These are phyloP conservation scores for Ramphastos sulfuratus DNA, from an alignment of 2,113 vertebrate genomes.

Conservation along the genomic window DNA sequence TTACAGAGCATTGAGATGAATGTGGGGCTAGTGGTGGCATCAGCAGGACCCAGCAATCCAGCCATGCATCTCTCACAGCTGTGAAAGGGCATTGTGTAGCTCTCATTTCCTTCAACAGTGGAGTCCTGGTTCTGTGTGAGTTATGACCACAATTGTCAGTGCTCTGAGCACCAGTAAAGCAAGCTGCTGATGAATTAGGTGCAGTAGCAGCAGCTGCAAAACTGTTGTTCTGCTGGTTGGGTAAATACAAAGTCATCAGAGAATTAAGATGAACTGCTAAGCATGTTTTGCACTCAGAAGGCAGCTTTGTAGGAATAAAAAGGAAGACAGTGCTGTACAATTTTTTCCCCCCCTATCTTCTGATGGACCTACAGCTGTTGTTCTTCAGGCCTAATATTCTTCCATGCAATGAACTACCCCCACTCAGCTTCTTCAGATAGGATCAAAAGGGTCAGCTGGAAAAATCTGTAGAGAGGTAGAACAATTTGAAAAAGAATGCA, in stretches of 20 bases:
- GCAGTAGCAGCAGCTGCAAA: conserved; percentile 56
- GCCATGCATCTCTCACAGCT: background rate
- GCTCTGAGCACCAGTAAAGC: rapidly evolving
- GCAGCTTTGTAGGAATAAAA: background rate
- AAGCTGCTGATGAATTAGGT: conserved; percentile 43
- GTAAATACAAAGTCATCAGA: conserved; percentile 22
- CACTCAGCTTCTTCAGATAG: conserved; percentile 2
- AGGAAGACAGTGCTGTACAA: background rate
- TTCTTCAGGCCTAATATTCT: conserved; percentile 7
- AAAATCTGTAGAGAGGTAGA: conserved; percentile 36
- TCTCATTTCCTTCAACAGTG: background rate
- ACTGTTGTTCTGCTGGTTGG: background rate
- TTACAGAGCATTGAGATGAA: background rate
- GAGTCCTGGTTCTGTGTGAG: background rate
- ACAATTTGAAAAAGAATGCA: background rate
- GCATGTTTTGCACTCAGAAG: background rate
- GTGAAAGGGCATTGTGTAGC: background rate
- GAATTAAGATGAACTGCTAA: conserved; percentile 20
- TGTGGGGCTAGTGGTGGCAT: rapidly evolving
- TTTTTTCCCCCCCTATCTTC: background rate
- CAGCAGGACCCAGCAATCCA: background rate
- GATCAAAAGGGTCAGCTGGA: conserved; percentile 35
- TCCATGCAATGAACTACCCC: background rate
- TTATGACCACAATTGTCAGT: background rate
- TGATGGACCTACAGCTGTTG: conserved; percentile 14